Evolutionary conservation across 2,888 invertebrate species (phyloP).

Genomic region (Ophion ventricosus): DNA sequence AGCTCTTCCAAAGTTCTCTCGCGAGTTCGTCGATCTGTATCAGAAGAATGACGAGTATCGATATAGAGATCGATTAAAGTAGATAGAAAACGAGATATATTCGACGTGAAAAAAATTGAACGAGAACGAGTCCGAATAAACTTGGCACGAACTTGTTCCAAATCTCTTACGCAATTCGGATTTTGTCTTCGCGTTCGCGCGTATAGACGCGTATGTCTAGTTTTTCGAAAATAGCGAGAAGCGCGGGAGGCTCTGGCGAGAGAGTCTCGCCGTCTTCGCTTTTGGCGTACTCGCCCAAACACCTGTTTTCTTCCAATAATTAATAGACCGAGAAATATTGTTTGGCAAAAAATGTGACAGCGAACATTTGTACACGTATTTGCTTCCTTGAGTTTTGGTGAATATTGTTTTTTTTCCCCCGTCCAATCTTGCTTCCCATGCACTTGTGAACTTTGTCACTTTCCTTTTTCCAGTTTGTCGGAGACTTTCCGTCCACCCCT

Average conservation of each 20-base stretch:
- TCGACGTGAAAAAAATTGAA: neutral
- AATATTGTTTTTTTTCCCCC: neutral
- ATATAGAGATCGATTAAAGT: neutral
- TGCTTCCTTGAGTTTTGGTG: neutral
- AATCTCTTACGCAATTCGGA: constrained; percentile 62
- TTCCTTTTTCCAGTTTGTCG: neutral
- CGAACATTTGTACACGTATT: neutral
- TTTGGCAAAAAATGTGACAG: constrained; percentile 2
- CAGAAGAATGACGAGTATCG: constrained; percentile 12
- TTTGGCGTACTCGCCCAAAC: constrained; percentile 21
- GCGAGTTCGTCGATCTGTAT: constrained; percentile 85
- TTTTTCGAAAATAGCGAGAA: constrained; percentile 32
- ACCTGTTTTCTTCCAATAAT: constrained; percentile 55
- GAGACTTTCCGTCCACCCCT: neutral
- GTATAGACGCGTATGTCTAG: neutral
- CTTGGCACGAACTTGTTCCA: constrained; percentile 53
- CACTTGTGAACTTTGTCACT: neutral
- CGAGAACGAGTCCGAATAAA: constrained; percentile 26
- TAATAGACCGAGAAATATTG: constrained; percentile 56
- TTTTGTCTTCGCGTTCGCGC: constrained; percentile 16
- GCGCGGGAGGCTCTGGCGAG: constrained; percentile 5
- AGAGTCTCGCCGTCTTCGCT: constrained; percentile 42
- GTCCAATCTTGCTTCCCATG: neutral
- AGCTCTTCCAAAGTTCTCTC: constrained; percentile 86
- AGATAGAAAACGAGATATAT: neutral